Conservation (phyloP, 2,888 invertebrate genomes). For the Agriotes lineatus region DNA sequence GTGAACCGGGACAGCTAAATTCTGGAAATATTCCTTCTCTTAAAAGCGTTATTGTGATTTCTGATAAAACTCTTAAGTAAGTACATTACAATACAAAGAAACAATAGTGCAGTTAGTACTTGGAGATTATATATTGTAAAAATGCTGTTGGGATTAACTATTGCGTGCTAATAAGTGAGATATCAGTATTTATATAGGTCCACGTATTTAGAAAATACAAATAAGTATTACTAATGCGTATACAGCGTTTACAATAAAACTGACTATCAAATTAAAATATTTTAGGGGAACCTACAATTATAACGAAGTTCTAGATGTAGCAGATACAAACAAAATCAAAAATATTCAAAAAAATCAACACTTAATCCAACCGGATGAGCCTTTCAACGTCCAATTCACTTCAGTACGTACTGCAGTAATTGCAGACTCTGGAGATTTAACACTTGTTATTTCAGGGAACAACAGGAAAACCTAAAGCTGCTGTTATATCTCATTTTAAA, state of each 20-base stretch:
- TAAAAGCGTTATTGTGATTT: conserved; percentile 70
- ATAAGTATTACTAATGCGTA: no score
- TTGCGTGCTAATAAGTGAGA: no score
- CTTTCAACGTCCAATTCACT: conserved; percentile 85
- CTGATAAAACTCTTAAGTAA: conserved; percentile 69
- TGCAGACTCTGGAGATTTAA: no score
- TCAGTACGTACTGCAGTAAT: conserved; percentile 72
- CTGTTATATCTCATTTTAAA: conserved; percentile 77
- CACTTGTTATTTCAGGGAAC: conserved; percentile 63
- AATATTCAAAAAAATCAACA: conserved; percentile 64
- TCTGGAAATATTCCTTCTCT: conserved; percentile 68
- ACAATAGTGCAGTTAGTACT: neutral
- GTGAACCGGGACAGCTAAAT: conserved; percentile 67
- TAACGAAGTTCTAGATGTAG: conserved; percentile 62
- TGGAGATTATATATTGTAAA: neutral
- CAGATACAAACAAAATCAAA: conserved; percentile 56
- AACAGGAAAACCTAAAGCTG: conserved; percentile 81
- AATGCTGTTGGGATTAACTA: neutral
- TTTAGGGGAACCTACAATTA: conserved; percentile 67
- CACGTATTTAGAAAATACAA: no score
- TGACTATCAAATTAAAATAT: neutral
- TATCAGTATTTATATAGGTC: no score
- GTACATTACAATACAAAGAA: neutral
- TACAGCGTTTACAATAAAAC: no score
- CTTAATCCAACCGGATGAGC: conserved; percentile 74